These are phyloP conservation scores for Craseonycteris thonglongyai DNA, from an alignment of 2,113 vertebrate species.

Conservation along the genomic window DNA sequence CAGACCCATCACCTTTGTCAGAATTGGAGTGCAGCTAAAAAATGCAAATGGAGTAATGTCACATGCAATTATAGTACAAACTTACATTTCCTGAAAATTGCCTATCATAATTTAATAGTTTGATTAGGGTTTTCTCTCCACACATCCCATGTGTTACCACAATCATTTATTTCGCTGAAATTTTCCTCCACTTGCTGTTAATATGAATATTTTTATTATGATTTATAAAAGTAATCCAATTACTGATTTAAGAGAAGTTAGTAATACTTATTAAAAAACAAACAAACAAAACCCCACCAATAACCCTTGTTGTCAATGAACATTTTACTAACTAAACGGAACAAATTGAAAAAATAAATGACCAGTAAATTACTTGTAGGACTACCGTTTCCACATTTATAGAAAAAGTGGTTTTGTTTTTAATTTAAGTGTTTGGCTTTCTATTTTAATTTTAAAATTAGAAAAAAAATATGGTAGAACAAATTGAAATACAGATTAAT, in stretches of 20 bases:
- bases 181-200: neutral
- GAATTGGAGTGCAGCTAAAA: constrained; percentile 97
- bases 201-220: neutral
- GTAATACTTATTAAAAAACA: neutral
- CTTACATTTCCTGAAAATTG: neutral
- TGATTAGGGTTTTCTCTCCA: neutral
- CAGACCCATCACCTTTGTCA: constrained; percentile 96
- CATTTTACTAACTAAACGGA: neutral
- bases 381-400: neutral
- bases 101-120: neutral
- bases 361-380: neutral
- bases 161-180: neutral
- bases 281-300: too few species aligned
- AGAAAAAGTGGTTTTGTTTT: neutral
- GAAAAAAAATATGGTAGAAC: neutral
- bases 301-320: neutral
- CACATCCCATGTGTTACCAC: neutral
- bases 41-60: constrained; percentile 59
- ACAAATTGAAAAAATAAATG: neutral
- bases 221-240: neutral
- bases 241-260: neutral
- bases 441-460: neutral
- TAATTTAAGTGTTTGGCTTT: neutral
- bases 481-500: neutral
- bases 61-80: neutral